These are phyloP conservation scores for Oreocharis arfaki DNA, from an alignment of 2,113 vertebrate species.

Conservation along the genomic window DNA sequence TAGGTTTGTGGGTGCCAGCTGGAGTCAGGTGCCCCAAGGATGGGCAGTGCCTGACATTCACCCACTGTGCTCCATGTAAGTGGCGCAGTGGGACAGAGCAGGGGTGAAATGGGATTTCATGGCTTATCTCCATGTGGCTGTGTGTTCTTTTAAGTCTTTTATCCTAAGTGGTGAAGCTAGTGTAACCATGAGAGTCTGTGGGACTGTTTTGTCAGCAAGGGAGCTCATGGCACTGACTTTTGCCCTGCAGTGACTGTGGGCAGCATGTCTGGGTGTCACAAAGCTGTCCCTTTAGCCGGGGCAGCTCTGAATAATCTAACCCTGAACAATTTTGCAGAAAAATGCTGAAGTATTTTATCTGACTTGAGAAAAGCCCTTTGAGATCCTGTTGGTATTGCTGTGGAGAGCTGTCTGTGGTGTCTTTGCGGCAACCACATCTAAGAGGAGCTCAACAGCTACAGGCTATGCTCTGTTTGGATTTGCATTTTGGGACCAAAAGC, in stretches of 20 bases:
- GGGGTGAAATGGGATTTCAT: not conserved
- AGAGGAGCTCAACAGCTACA: not conserved
- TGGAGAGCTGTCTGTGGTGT: not conserved
- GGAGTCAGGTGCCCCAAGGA: not conserved
- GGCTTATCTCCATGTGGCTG: not conserved
- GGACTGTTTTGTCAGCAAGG: not conserved
- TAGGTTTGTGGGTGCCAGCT: not conserved
- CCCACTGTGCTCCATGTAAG: not conserved
- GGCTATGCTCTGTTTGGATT: not conserved
- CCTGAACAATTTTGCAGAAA: not conserved
- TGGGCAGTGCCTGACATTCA: accelerated
- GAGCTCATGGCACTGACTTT: not conserved
- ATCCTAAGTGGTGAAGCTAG: not conserved
- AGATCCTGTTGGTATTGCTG: not conserved
- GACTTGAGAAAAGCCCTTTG: not conserved
- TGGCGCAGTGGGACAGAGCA: accelerated
- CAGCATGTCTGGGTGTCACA: not conserved
- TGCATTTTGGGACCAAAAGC: not conserved
- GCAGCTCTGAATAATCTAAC: not conserved
- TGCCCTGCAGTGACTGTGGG: not conserved
- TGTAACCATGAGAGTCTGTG: not conserved
- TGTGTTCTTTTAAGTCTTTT: not conserved
- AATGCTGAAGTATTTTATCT: not conserved
- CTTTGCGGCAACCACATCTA: not conserved
- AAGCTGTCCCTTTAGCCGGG: not conserved